Evolutionary conservation across 2,888 invertebrate genomes (phyloP).

Genomic region (Steinernema scapterisci): DNA sequence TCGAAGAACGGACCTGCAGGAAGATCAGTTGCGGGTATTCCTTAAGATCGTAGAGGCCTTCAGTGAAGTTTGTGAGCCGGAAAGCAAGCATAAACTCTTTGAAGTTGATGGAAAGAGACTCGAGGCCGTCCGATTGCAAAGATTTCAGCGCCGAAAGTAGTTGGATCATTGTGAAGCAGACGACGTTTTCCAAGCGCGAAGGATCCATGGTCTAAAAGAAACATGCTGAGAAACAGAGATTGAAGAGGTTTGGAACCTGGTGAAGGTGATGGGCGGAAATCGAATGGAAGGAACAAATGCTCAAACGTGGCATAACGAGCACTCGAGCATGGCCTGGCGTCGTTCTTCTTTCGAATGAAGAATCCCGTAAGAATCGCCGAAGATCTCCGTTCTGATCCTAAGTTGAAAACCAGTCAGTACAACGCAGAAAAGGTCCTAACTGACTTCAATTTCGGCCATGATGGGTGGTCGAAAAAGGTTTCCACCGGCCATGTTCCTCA

Average conservation of each 20-base stretch:
- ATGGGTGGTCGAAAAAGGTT: constrained; percentile 52
- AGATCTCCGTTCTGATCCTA: constrained; percentile 53
- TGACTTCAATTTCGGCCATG: constrained; percentile 59
- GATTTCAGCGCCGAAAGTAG: constrained; percentile 56
- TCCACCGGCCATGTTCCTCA: constrained; percentile 48
- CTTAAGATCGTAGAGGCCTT: constrained; percentile 43
- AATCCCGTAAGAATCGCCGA: constrained; percentile 50
- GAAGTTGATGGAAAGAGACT: constrained; percentile 58
- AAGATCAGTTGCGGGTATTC: constrained; percentile 57
- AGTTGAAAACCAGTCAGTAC: too few relatives aligned
- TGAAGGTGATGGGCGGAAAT: constrained; percentile 58
- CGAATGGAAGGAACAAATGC: constrained; percentile 56
- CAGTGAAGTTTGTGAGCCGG: constrained; percentile 43
- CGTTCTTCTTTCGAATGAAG: constrained; percentile 50
- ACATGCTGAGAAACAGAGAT: not conserved
- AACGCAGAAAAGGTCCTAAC: too few relatives aligned
- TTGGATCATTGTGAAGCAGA: constrained; percentile 59
- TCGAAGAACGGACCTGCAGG: constrained; percentile 45
- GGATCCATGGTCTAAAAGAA: constrained; percentile 44
- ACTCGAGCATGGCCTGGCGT: constrained; percentile 46
- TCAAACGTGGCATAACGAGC: constrained; percentile 56
- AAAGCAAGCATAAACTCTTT: constrained; percentile 60
- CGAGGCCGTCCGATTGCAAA: constrained; percentile 57
- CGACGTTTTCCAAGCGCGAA: constrained; percentile 51
- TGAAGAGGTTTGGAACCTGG: constrained; percentile 40